Percentiles rank a stretch among this genome's conserved stretches.
These are phyloP conservation scores for Eubucco bourcierii DNA, from an alignment of 2,113 vertebrate species.

Conservation along the genomic window DNA sequence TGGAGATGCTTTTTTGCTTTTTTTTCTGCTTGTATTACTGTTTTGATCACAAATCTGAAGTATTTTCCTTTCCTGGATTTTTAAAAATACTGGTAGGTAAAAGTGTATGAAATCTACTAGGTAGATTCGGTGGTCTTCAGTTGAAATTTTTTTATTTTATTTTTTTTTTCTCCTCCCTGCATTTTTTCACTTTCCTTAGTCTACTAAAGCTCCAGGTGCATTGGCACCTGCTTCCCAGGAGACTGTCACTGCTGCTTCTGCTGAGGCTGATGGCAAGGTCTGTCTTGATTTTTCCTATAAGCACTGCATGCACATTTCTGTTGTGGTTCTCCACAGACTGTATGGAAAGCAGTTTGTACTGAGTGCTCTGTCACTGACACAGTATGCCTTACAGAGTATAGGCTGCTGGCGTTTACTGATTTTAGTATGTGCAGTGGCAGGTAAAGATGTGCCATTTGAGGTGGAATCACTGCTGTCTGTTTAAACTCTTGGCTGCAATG, in stretches of 20 bases:
- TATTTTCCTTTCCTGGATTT: not conserved
- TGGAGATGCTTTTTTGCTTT: not conserved
- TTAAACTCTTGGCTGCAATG: constrained; percentile 2
- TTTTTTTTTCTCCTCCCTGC: not conserved
- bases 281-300: constrained; percentile 80
- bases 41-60: not conserved
- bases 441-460: not conserved
- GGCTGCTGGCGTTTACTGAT: not conserved
- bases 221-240: constrained; percentile 86
- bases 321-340: constrained; percentile 17
- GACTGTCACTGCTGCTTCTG: constrained; percentile 78
- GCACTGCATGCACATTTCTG: constrained; percentile 73
- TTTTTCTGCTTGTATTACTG: not conserved
- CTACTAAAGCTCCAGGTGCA: constrained; percentile 88
- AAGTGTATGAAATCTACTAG: constrained; percentile 14
- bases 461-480: constrained; percentile 4
- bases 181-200: constrained; percentile 79
- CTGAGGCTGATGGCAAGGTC: constrained; percentile 92
- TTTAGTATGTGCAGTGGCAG: not conserved
- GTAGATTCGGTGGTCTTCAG: constrained; percentile 48
- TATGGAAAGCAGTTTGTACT: not conserved
- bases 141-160: constrained; percentile 19
- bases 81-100: not conserved
- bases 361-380: not conserved
- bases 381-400: not conserved